A percentile compares a stretch with the other conserved stretches of the same genome.
Conservation (phyloP, 2,888 invertebrate genomes). For the Tenthredo amoena region DNA sequence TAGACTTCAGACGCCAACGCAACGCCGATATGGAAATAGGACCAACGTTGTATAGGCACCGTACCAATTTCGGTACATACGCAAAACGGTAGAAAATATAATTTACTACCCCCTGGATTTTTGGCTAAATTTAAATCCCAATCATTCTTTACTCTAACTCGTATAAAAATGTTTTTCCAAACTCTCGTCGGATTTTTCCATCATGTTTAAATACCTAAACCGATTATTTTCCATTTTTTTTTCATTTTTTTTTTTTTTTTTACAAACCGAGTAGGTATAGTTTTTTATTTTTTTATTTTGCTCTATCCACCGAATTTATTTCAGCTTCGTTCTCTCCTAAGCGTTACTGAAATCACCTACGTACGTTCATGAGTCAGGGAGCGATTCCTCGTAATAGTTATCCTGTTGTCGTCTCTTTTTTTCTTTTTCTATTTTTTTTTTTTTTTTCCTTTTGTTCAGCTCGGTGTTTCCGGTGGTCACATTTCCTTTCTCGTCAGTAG, state of each 20-base stretch:
- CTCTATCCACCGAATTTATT: neutral
- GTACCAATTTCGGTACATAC: neutral
- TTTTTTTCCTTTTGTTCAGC: neutral
- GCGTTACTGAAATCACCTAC: neutral
- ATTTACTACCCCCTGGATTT: neutral
- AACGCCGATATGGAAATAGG: neutral
- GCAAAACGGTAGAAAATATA: neutral
- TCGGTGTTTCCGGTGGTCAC: slow-evolving; percentile 28
- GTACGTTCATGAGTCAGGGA: neutral
- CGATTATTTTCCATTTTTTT: neutral
- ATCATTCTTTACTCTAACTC: neutral
- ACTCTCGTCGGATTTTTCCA: neutral
- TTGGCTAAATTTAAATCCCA: neutral
- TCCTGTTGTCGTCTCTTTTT: neutral
- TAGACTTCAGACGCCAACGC: slow-evolving; percentile 23
- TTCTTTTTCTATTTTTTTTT: neutral
- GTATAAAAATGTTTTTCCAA: neutral
- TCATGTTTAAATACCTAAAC: neutral
- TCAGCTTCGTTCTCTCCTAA: neutral
- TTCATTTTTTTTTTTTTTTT: neutral
- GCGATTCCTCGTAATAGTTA: neutral
- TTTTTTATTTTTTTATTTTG: neutral
- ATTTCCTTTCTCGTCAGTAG: slow-evolving; percentile 32
- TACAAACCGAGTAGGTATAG: neutral
- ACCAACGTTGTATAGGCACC: neutral